Evolutionary conservation across 2,113 vertebrate genomes (phyloP).

Genomic region (Heterochromis multidens): DNA sequence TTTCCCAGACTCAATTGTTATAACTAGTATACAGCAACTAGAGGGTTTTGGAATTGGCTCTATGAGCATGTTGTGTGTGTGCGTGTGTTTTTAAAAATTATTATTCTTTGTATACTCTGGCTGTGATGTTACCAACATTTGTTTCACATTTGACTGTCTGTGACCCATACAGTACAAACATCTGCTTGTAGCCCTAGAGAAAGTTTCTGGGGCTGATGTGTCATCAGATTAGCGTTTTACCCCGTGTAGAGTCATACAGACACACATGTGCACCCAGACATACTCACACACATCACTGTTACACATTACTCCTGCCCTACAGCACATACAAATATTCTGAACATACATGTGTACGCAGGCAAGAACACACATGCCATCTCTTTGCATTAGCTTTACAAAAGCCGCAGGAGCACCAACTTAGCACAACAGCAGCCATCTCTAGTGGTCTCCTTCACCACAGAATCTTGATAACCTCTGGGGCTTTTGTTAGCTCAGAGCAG

Average conservation of each 20-base stretch:
- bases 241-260: not conserved
- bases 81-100: not conserved
- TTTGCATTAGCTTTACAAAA: not conserved
- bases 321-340: not conserved
- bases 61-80: not conserved
- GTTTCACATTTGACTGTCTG: constrained; percentile 86
- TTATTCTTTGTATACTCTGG: not conserved
- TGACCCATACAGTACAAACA: constrained; percentile 76
- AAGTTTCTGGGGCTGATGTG: constrained; percentile 26
- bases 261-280: not conserved
- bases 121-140: constrained; percentile 56
- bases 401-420: not conserved
- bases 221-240: constrained; percentile 18
- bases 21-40: not conserved
- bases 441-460: constrained; percentile 21
- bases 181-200: constrained; percentile 84
- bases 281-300: not conserved
- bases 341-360: not conserved
- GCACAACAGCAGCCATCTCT: constrained; percentile 15
- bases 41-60: not conserved
- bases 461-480: constrained; percentile 61
- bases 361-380: not conserved
- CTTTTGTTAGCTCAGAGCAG: constrained; percentile 66
- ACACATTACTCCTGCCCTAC: constrained; percentile 13
- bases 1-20: not conserved